Conservation (phyloP, 2,888 invertebrate genomes). For the Athalia circularis region DNA sequence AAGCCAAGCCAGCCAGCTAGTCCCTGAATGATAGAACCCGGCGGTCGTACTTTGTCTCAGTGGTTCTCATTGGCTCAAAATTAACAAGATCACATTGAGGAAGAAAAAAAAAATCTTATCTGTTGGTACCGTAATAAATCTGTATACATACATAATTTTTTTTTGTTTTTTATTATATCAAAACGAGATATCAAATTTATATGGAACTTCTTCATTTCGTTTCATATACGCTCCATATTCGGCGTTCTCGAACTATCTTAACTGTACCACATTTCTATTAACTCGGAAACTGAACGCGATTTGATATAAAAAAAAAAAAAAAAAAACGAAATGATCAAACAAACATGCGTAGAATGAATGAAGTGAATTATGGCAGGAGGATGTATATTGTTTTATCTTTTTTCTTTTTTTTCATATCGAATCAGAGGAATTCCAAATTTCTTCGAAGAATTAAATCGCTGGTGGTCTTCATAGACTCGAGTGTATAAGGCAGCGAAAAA, state of each 20-base stretch:
- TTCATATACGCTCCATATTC: too few relatives aligned
- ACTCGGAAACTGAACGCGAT: not conserved
- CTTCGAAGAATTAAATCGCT: not conserved
- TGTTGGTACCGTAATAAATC: too few relatives aligned
- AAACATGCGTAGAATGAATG: not conserved
- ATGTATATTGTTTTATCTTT: too few relatives aligned
- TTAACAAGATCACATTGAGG: too few relatives aligned
- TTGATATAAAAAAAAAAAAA: not conserved
- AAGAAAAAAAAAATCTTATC: too few relatives aligned
- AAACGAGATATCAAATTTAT: not conserved
- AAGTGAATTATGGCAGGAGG: not conserved
- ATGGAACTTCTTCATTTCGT: too few relatives aligned
- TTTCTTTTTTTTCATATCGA: not conserved
- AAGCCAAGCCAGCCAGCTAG: conserved; percentile 7
- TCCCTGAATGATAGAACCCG: conserved; percentile 33
- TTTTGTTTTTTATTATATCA: not conserved
- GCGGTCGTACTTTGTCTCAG: conserved; percentile 37
- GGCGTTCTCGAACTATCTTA: too few relatives aligned
- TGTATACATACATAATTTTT: too few relatives aligned
- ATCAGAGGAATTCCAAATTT: not conserved
- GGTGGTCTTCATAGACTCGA: too few relatives aligned
- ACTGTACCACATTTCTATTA: too few relatives aligned
- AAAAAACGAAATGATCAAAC: not conserved
- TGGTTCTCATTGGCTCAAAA: conserved; percentile 28
- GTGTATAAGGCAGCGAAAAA: not conserved